Conservation (phyloP, 2,113 vertebrate species). For the Phylloscopus whistleri region DNA sequence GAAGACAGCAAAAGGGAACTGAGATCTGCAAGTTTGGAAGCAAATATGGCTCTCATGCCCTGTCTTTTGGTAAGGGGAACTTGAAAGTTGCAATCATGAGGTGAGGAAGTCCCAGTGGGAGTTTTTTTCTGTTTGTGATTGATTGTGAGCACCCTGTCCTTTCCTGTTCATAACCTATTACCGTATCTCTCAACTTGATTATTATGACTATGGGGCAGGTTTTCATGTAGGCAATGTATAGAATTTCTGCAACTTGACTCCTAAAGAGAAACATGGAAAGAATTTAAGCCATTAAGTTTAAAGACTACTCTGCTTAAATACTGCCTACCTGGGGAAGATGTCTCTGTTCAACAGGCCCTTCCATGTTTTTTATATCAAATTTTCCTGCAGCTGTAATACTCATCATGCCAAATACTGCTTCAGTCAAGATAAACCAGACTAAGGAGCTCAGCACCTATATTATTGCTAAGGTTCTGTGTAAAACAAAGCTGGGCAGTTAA, state of each 20-base stretch:
- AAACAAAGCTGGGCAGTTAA: background rate
- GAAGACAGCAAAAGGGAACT: background rate
- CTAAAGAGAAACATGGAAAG: background rate
- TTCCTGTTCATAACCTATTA: slow-evolving; percentile 15
- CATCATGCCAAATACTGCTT: background rate
- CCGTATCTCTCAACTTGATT: slow-evolving; percentile 17
- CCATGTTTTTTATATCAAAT: background rate
- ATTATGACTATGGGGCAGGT: background rate
- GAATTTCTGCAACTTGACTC: slow-evolving; percentile 19
- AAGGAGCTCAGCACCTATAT: background rate
- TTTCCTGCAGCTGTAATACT: background rate
- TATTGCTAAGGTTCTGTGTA: background rate
- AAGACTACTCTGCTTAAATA: background rate
- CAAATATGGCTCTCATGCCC: background rate
- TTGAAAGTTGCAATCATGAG: slow-evolving; percentile 23
- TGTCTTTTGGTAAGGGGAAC: background rate
- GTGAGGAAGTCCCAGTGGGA: slow-evolving; percentile 17
- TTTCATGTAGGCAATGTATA: background rate
- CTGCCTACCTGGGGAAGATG: background rate
- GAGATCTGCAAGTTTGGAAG: background rate
- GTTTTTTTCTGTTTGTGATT: slow-evolving; percentile 25
- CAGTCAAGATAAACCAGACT: background rate
- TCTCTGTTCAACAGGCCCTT: background rate
- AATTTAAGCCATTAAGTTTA: background rate
- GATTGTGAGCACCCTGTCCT: background rate